Evolutionary conservation across 2,797 vertebrate species (phyloP).

Genomic region (Staurois parvus): DNA sequence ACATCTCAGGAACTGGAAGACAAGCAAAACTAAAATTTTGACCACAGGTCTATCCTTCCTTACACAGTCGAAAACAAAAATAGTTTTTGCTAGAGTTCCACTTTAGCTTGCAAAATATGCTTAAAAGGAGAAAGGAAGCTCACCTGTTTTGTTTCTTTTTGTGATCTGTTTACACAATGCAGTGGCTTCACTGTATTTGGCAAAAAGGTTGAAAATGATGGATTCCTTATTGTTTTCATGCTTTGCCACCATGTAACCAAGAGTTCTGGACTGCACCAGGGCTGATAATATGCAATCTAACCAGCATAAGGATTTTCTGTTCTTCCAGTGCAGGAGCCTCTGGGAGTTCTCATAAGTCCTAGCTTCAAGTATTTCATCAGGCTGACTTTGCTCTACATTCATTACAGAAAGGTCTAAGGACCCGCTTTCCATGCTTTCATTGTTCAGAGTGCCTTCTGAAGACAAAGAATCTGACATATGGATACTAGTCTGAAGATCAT

Average conservation of each 20-base stretch:
- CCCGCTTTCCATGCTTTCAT: neutral
- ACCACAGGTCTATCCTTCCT: no score
- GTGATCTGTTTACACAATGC: conserved; percentile 67
- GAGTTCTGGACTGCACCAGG: conserved; percentile 81
- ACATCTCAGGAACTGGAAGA: no score
- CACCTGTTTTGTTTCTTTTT: conserved; percentile 60
- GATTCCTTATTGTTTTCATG: conserved; percentile 66
- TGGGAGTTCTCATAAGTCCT: neutral
- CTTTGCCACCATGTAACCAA: conserved; percentile 68
- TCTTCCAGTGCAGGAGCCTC: conserved; percentile 85
- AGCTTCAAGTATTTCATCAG: neutral
- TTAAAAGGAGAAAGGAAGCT: neutral
- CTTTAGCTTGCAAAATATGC: no score
- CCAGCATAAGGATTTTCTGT: conserved; percentile 86
- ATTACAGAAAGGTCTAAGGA: neutral
- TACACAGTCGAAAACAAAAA: no score
- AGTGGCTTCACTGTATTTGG: conserved; percentile 75
- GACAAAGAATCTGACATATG: neutral
- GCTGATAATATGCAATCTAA: conserved; percentile 88
- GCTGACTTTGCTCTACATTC: neutral
- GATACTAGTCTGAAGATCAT: neutral
- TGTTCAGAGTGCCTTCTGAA: neutral
- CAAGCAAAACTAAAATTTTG: no score
- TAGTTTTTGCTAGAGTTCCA: no score
- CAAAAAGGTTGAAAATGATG: conserved; percentile 77